phyloP scores from a whole-genome alignment of 2,797 vertebrate genomes.

The Psittacula echo region DNA sequence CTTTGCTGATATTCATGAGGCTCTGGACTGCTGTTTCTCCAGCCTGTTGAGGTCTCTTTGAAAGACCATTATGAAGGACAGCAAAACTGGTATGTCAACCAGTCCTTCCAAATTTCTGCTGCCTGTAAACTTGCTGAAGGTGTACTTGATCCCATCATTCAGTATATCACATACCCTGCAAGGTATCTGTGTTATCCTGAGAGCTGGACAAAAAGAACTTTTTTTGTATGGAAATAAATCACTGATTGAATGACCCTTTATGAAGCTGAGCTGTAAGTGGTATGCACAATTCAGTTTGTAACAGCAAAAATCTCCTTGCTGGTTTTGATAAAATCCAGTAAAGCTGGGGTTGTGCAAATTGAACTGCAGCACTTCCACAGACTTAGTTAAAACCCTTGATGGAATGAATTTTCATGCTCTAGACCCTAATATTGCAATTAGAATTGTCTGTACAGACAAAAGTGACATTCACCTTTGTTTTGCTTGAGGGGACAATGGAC shows the following conservation, averaged over 20 bases:
- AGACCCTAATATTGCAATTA: slow-evolving; percentile 36
- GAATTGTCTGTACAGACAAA: slow-evolving; percentile 9
- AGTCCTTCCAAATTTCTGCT: neutral
- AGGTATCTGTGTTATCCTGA: neutral
- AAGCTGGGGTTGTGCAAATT: neutral
- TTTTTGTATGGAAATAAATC: neutral
- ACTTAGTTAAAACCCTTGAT: slow-evolving; percentile 20
- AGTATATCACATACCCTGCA: neutral
- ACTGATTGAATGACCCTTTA: neutral
- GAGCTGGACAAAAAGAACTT: neutral
- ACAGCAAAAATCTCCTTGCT: slow-evolving; percentile 51
- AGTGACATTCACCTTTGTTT: slow-evolving; percentile 33
- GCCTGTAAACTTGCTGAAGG: neutral
- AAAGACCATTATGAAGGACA: neutral
- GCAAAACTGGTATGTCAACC: neutral
- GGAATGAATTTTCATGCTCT: slow-evolving; percentile 6
- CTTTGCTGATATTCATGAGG: neutral
- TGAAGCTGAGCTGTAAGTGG: neutral
- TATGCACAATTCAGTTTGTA: slow-evolving; percentile 17
- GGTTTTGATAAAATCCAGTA: slow-evolving; percentile 6
- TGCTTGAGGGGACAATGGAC: slow-evolving; percentile 52
- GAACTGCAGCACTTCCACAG: neutral
- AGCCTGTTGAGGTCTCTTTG: neutral
- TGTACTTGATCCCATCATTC: neutral
- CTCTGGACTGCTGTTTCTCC: neutral